Base-by-base conservation (phyloP, 2,888 invertebrate species). In the Invenusta paracnida region DNA sequence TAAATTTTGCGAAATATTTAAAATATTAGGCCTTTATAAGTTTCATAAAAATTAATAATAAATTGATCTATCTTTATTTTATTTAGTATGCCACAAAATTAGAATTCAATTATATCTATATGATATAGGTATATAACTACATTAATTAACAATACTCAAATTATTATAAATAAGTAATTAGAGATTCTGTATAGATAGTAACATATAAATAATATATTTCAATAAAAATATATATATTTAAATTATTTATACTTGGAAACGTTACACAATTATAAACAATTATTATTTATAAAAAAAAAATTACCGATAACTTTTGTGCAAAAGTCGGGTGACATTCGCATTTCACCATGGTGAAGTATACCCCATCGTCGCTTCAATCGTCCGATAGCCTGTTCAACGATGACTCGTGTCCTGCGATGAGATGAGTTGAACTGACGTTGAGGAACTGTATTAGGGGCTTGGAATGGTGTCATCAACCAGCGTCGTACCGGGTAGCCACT, bases 401-500 rank as follows among this genome's bases (percentile, higher is more conserved):
- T 28, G 79, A 86, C 86, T 66, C 86, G 30, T 5, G 86, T 86
- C 81, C 67, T 28, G 29, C 79, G 84, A 81, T 85, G 86, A 23
- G 85, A 30, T 0, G 81, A 30, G 30, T 85, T 86, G 30, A 85
- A 86, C 11, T 13, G 13, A 23, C 82, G 29, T 23, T 87, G 85
- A 25, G 84, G 29, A 31, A 23, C 86, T 66, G 28, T 85, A 17
- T 81, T 23, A 11, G 86, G 85, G 13, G 86, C 30, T 31, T 81
- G 30, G 29, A 87, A 82, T n/a, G 87, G 87, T 25, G 85, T 87
- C 87, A 87, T 82, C 79, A 86, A 81, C 87, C 87, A 87, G 25
- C 66, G 29, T 66, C 30, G 0, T 17, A 66, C 81, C 5, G 87
- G 87, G 83, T 87, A 87, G 30, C 87, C 87, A 82, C 85, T 85